phyloP scores from a whole-genome alignment of 2,797 vertebrate species.

The Siniperca undulata region DNA sequence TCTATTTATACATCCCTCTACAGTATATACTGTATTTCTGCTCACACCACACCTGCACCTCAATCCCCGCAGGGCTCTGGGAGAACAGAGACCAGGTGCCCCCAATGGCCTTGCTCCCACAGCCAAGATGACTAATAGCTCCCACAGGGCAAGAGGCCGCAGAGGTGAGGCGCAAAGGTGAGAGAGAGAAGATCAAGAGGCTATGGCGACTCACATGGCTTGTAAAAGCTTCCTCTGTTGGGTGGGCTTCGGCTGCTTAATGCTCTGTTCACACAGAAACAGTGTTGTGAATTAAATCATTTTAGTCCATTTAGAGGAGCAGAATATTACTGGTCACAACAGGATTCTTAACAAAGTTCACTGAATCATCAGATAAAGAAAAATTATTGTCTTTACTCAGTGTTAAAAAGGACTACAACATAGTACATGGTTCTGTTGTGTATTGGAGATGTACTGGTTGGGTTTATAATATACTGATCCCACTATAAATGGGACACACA shows the following conservation, averaged over 20 bases:
- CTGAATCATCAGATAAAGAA: conserved; percentile 21
- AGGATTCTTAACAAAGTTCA: conserved; percentile 31
- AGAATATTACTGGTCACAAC: conserved; percentile 16
- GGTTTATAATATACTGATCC: not conserved
- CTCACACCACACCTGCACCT: conserved; percentile 70
- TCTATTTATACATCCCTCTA: conserved; percentile 72
- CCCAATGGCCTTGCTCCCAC: conserved; percentile 64
- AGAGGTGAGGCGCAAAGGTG: conserved; percentile 64
- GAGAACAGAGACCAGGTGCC: conserved; percentile 65
- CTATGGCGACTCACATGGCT: conserved; percentile 4
- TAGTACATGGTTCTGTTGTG: not conserved
- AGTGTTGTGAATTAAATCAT: conserved; percentile 28
- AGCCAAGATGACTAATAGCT: conserved; percentile 74
- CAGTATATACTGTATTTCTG: conserved; percentile 63
- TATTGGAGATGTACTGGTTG: not conserved
- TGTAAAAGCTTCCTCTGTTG: conserved; percentile 38
- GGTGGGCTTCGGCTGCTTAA: conserved; percentile 43
- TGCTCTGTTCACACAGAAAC: conserved; percentile 16
- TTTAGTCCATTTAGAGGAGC: conserved; percentile 27
- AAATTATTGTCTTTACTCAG: not conserved
- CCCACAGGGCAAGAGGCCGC: conserved; percentile 57
- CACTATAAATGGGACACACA: not conserved
- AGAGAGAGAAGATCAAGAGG: conserved; percentile 50
- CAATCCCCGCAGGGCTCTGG: conserved; percentile 54
- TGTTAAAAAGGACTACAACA: not conserved